phyloP scores from a whole-genome alignment of 2,113 vertebrate genomes.

The Charadrius vociferus region DNA sequence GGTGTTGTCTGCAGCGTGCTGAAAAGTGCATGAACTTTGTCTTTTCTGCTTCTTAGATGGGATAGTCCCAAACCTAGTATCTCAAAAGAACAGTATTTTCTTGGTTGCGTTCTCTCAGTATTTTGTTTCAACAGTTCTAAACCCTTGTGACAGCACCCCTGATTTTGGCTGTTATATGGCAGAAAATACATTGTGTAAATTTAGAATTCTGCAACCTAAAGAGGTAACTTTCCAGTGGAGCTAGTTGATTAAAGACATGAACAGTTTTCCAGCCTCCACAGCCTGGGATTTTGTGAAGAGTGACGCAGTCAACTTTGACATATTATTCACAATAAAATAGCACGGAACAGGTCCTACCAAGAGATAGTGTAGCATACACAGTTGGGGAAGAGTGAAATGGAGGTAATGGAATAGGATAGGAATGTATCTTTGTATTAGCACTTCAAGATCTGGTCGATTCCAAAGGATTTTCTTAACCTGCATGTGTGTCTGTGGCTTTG shows the following conservation, averaged over 20 bases:
- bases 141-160: neutral
- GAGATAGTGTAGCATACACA: neutral
- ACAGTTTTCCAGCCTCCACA: neutral
- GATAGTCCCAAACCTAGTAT: neutral
- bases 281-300: neutral
- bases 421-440: neutral
- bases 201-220: neutral
- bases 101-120: neutral
- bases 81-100: neutral
- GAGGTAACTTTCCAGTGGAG: neutral
- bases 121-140: neutral
- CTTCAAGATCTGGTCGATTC: neutral
- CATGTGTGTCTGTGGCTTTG: slow-evolving; percentile 8
- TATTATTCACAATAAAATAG: neutral
- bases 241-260: neutral
- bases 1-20: neutral
- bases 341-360: neutral
- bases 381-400: neutral
- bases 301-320: neutral
- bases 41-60: neutral
- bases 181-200: neutral
- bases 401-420: no score
- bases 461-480: neutral
- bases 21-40: neutral
- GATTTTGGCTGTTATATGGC: neutral